Evolutionary conservation across 2,113 vertebrate genomes (phyloP).

Genomic region (Protobothrops flavoviridis): DNA sequence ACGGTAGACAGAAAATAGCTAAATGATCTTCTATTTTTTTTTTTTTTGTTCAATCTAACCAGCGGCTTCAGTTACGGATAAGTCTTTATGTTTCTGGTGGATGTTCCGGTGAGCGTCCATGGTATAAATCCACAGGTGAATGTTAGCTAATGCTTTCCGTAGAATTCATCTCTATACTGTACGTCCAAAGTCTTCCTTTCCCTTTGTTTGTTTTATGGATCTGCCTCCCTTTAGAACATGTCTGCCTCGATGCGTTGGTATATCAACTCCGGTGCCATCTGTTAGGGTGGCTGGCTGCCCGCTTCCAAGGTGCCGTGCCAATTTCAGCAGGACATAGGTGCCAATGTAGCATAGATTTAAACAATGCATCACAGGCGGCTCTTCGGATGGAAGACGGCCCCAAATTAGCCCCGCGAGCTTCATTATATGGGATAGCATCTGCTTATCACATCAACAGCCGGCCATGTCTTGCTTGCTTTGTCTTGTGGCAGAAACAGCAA

Average conservation of each 20-base stretch:
- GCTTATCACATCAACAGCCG: constrained; percentile 73
- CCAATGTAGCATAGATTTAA: constrained; percentile 76
- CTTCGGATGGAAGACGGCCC: constrained; percentile 72
- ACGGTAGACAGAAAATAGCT: background rate
- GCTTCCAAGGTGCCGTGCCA: constrained; percentile 69
- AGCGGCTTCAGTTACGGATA: background rate
- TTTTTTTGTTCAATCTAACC: background rate
- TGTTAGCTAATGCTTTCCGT: background rate
- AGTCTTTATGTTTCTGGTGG: background rate
- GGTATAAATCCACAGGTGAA: background rate
- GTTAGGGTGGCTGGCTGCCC: constrained; percentile 71
- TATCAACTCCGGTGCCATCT: constrained; percentile 67
- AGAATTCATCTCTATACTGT: background rate
- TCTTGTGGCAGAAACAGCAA: constrained; percentile 55
- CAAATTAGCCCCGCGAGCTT: constrained; percentile 79
- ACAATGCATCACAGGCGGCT: constrained; percentile 71
- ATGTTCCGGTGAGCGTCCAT: background rate
- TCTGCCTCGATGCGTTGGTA: constrained; percentile 63
- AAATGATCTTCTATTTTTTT: background rate
- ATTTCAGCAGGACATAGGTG: constrained; percentile 78
- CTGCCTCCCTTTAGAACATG: constrained; percentile 55
- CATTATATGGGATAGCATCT: constrained; percentile 77
- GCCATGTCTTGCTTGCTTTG: constrained; percentile 67
- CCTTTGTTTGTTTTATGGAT: constrained; percentile 16
- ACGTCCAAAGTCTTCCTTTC: background rate